phyloP scores from a whole-genome alignment of 1,140 invertebrate genomes.

The Artemia franciscana region DNA sequence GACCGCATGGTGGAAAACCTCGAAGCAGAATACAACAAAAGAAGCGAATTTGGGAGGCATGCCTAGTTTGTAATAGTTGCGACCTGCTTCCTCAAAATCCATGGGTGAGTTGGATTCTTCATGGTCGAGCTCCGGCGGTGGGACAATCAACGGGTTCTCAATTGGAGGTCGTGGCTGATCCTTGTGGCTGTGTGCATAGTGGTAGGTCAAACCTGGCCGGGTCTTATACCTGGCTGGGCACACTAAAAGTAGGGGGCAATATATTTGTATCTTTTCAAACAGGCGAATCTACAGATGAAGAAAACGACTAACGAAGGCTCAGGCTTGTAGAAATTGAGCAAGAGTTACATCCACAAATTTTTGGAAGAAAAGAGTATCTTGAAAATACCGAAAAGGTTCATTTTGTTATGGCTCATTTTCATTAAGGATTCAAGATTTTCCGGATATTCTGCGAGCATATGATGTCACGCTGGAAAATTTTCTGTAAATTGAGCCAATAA shows the following conservation, averaged over 20 bases:
- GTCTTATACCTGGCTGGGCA: constrained; percentile 95
- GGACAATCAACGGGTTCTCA: constrained; percentile 19
- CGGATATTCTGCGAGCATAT: too few relatives aligned
- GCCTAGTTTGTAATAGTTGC: neutral
- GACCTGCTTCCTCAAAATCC: neutral
- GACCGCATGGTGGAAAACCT: neutral
- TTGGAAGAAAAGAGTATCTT: too few relatives aligned
- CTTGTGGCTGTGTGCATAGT: constrained; percentile 86
- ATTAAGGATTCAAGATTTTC: too few relatives aligned
- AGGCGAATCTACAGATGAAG: too few relatives aligned
- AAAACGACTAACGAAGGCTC: too few relatives aligned
- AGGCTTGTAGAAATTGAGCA: too few relatives aligned
- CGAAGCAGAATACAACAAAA: neutral
- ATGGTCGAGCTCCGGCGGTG: constrained; percentile 18
- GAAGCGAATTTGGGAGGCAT: neutral
- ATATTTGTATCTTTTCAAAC: too few relatives aligned
- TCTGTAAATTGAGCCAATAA: too few relatives aligned
- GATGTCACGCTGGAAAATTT: too few relatives aligned
- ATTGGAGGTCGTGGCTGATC: constrained; percentile 20
- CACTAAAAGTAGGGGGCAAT: constrained; percentile 31
- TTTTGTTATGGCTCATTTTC: too few relatives aligned
- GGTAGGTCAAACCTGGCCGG: constrained; percentile 81
- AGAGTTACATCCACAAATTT: too few relatives aligned
- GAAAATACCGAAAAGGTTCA: too few relatives aligned
- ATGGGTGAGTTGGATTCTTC: constrained; percentile 8